phyloP scores from a whole-genome alignment of 2,113 vertebrate genomes.

The Semnornis frantzii region DNA sequence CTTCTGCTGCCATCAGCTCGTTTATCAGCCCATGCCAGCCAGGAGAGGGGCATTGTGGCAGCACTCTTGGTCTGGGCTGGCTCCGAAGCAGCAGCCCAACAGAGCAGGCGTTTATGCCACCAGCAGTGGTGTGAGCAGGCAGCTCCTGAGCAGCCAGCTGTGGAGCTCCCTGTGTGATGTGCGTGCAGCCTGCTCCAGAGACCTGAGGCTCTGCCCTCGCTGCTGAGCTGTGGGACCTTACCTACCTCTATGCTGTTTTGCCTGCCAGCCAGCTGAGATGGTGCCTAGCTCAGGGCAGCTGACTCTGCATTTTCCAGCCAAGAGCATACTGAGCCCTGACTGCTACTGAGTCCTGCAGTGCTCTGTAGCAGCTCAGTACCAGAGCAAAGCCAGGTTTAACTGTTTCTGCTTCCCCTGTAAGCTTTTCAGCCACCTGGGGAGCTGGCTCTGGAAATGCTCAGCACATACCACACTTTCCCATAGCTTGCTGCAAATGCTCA shows the following conservation, averaged over 20 bases:
- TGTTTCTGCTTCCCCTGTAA: neutral
- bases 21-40: neutral
- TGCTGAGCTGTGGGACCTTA: neutral
- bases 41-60: slow-evolving; percentile 2
- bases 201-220: neutral
- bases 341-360: neutral
- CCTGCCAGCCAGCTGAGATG: neutral
- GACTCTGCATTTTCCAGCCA: neutral
- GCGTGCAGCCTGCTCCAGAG: neutral
- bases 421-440: neutral
- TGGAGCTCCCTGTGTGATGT: neutral
- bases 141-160: neutral
- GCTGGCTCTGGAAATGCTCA: neutral
- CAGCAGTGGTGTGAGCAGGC: neutral
- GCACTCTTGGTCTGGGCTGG: neutral
- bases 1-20: slow-evolving; percentile 15
- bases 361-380: neutral
- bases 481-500: neutral
- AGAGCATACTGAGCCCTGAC: neutral
- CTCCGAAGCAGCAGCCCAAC: neutral
- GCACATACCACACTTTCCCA: neutral
- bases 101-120: neutral
- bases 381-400: neutral
- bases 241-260: neutral
- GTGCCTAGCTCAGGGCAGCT: neutral